These are phyloP conservation scores for Atractosteus spatula DNA, from an alignment of 2,113 vertebrate genomes.

Conservation along the genomic window DNA sequence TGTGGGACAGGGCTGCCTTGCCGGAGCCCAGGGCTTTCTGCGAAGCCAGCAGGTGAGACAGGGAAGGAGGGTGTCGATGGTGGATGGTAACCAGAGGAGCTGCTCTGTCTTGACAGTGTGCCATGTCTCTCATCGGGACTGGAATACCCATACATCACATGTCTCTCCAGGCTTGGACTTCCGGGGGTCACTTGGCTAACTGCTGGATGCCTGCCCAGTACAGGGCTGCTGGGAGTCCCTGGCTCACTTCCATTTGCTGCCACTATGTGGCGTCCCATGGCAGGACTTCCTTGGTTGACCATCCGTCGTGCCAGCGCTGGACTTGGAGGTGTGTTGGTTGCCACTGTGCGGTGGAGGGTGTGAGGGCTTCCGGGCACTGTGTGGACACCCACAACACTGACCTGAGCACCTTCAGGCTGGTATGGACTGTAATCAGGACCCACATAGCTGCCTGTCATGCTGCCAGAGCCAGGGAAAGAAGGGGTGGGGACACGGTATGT, in stretches of 20 bases:
- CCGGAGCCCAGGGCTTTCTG: slow-evolving; percentile 72
- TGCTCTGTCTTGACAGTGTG: slow-evolving; percentile 87
- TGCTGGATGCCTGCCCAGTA: slow-evolving; percentile 54
- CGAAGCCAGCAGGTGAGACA: slow-evolving; percentile 76
- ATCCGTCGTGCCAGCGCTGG: slow-evolving; percentile 62
- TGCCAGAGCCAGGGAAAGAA: slow-evolving; percentile 55
- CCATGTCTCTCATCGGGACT: slow-evolving; percentile 83
- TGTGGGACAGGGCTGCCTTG: slow-evolving; percentile 76
- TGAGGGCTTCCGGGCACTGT: slow-evolving; percentile 72
- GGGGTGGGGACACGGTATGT: slow-evolving; percentile 52
- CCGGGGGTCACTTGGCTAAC: slow-evolving; percentile 61
- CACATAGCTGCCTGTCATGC: slow-evolving; percentile 34
- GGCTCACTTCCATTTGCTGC: slow-evolving; percentile 55
- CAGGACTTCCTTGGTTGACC: slow-evolving; percentile 44
- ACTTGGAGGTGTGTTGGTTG: slow-evolving; percentile 66
- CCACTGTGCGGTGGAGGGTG: slow-evolving; percentile 69
- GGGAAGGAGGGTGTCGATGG: slow-evolving; percentile 92
- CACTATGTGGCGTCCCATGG: slow-evolving; percentile 32
- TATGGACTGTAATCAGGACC: slow-evolving; percentile 47
- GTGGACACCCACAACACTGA: slow-evolving; percentile 53
- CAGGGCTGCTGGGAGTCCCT: slow-evolving; percentile 44
- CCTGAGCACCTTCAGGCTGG: slow-evolving; percentile 55
- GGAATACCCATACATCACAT: slow-evolving; percentile 77
- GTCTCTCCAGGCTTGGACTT: slow-evolving; percentile 81
- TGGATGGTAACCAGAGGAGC: slow-evolving; percentile 87